Evolutionary conservation across 2,113 vertebrate genomes (phyloP), one percentile per base, ranked within the genome.

Genomic region (Tautogolabrus adspersus): DNA sequence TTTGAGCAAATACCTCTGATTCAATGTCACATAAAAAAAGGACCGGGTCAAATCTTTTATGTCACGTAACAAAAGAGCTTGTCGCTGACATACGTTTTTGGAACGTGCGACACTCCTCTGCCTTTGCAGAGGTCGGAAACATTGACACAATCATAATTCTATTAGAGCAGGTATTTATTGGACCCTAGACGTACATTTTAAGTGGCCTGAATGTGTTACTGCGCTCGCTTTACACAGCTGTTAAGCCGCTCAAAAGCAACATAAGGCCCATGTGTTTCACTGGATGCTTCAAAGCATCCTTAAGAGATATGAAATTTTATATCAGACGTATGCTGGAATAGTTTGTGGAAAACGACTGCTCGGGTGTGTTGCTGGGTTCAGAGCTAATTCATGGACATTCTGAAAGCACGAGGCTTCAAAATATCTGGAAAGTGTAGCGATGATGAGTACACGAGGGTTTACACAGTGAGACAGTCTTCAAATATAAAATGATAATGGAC

Each of bases 71-170:
- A 81, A 68, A 88, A 79, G 68, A 18, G 59, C 75, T 65, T 63
- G 60, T 81, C 34, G 67, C 42, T 77, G 70, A 67, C 54, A 62
- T 51, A 54, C 81, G 65, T 15, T 51, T 46, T 38, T 70, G 74
- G 73, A 63, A 46, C 44, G 58, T 10, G 5, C 66, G 77, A 34
- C 15, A 5, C 55, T 77, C 61, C 56, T 77, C 64, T 71, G 46
- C n/a, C 64, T 74, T 52, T 47, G 11, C 57, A 58, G 60, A 84
- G 61, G 59, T 71, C 90, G 86, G 88, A 91, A 93, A 90, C 85
- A 87, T 26, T 88, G 75, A 87, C 89, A 86, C 68, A 49, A 54
- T 77, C 68, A 75, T 79, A 46, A 72, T 87, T 92, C 90, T 88
- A 91, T 75, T 62, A 60, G 54, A 9, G 42, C 6, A n/a, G 19